Evolutionary conservation across 2,797 vertebrate genomes (phyloP), one percentile per base, ranked within the genome.

Genomic region (Neostethus bicornis): DNA sequence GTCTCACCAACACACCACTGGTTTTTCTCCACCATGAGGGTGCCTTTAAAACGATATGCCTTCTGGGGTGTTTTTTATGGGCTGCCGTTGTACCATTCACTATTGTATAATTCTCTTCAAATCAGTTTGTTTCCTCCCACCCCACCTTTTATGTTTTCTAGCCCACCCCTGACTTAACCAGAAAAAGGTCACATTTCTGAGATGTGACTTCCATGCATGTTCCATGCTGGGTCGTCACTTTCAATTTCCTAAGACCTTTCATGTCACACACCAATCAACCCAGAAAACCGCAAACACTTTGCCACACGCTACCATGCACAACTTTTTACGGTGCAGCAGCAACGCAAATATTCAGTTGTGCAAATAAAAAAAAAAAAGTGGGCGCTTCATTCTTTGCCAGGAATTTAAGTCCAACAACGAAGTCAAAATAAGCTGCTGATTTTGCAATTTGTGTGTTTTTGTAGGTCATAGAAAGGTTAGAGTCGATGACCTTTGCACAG

Each of bases 141-240:
- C 35, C 52, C 58, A 25, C 53, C 51, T 17, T 21, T 20, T 26
- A 51, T 34, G 32, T 34, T 51, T 77, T 66, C 42, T 25, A 67
- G 75, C 80, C 81, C 83, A 65, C 81, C 84, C 77, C 76, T 72
- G 85, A 86, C 78, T 86, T 85, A 88, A 89, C 86, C 84, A 88
- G 86, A 88, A 90, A 93, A 93, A 93, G 91, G 92, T 92, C 92
- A 93, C 78, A 90, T 89, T 88, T 91, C 87, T 88, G 85, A 90
- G 89, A 91, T 90, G 89, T 90, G 91, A 92, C 90, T 92, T 90
- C 82, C 85, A 89, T 85, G 86, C 78, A 32, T 74, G 85, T 87
- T 85, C 80, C 91, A 93, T 70, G 91, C 92, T 92, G 92, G 73
- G 90, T 91, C 85, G 87, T 91, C 91, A 91, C 90, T 92, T 93